Evolutionary conservation across 2,888 invertebrate species (phyloP).

Genomic region (Panopea generosa): DNA sequence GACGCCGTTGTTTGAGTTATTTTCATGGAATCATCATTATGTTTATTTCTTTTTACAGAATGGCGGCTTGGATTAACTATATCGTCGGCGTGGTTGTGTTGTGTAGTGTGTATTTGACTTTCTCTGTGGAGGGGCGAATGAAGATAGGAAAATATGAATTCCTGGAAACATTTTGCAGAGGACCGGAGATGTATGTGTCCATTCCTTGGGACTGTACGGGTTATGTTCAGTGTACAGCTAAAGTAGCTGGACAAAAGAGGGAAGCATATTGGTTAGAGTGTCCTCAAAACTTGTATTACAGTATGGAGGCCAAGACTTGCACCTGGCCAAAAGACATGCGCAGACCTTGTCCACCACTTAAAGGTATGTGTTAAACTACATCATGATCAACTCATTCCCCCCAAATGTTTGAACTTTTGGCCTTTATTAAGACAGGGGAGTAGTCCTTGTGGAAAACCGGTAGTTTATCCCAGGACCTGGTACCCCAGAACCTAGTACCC

Average conservation of each 20-base stretch:
- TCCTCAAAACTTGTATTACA: constrained; percentile 62
- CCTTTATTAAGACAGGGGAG: too few species aligned
- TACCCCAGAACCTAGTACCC: too few species aligned
- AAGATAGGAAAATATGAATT: constrained; percentile 58
- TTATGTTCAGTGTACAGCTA: constrained; percentile 43
- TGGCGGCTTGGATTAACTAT: constrained; percentile 10
- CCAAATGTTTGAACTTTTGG: too few species aligned
- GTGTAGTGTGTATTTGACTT: constrained; percentile 5
- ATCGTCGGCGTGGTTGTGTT: neutral
- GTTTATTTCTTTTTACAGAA: too few species aligned
- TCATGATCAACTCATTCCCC: too few species aligned
- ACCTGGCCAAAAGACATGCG: constrained; percentile 64
- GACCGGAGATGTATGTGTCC: constrained; percentile 63
- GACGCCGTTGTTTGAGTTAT: too few species aligned
- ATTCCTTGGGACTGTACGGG: constrained; percentile 71
- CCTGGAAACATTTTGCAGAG: constrained; percentile 61
- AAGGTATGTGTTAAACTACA: constrained; percentile 66
- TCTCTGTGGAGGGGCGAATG: constrained; percentile 41
- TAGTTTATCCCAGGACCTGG: too few species aligned
- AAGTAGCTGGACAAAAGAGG: constrained; percentile 1
- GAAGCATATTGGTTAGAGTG: constrained; percentile 68
- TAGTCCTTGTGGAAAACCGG: too few species aligned
- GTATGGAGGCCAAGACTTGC: constrained; percentile 62
- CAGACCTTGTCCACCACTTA: constrained; percentile 61
- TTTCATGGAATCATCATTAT: too few species aligned